Evolutionary conservation across 1,140 invertebrate species (phyloP).

Genomic region (Eurosta solidaginis): DNA sequence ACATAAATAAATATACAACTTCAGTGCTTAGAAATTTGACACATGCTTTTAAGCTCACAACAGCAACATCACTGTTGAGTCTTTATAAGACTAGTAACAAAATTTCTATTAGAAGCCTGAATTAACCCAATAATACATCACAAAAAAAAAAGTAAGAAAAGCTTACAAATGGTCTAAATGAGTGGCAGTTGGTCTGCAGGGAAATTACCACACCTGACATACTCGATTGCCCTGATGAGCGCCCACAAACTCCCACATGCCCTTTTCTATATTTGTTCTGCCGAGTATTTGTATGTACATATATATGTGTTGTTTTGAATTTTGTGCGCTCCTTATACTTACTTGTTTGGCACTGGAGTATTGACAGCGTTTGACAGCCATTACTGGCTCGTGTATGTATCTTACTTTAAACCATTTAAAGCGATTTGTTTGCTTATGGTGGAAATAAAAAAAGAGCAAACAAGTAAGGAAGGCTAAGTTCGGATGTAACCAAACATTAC

Average conservation of each 20-base stretch:
- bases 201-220: slow-evolving; percentile 23
- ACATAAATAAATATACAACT: no score
- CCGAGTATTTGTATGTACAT: not conserved
- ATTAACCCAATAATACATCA: not conserved
- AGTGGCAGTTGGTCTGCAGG: not conserved
- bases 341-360: slow-evolving; percentile 1
- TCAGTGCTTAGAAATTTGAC: no score
- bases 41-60: not conserved
- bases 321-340: not conserved
- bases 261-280: not conserved
- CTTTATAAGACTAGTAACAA: not conserved
- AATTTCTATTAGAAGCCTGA: not conserved
- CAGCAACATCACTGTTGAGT: not conserved
- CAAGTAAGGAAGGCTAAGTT: no score
- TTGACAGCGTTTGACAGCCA: not conserved
- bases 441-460: not conserved
- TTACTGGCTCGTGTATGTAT: not conserved
- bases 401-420: not conserved
- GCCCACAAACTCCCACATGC: not conserved
- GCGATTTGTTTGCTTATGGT: not conserved
- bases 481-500: no score
- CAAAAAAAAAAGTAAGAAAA: not conserved
- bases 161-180: not conserved
- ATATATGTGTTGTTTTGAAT: not conserved
- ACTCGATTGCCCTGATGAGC: not conserved